Base-by-base conservation (phyloP, 2,797 vertebrate genomes). In the Bufotes viridis region DNA sequence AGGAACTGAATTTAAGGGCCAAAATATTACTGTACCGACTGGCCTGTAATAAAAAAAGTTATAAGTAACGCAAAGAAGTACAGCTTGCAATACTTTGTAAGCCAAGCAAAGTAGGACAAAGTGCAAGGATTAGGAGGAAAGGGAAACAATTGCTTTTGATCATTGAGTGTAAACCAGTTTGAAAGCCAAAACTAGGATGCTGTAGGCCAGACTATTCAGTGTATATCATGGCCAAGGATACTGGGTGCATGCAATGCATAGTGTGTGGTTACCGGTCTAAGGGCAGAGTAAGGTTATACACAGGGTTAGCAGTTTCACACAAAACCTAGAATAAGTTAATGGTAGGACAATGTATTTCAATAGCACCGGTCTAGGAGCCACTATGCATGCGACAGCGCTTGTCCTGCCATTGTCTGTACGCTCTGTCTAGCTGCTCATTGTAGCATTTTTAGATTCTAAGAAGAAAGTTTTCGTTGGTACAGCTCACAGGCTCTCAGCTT, bases 291-390 rank as follows among this genome's bases (percentile, higher is more conserved):
- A 1, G 15, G 29, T 20, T 81, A 22, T 63, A 81, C 9, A 60
- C 17, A 57, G 10, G 78, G 53, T 80, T 80, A 80, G 78, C 17
- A 58, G 24, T 29, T 20, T 60, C 13, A 80, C 1, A 81, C 9
- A 82, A 18, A 60, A 24, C 22, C 69, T 57, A 84, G 22, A 84
- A 84, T 84, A 75, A 74, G 18, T 84, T 57, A 83, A 22, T 72
- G 18, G 53, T n/a, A n/a, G 70, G 26, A 26, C 49, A 69, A 67
- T 82, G 49, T 5, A 22, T 22, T 58, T 84, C 24, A 74, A 18
- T 67, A 82, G 86, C 86, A 87, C 86, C 80, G 26, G 22, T 34
- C 60, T 65, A 63, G 8, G 13, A 18, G 78, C 57, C 75, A 82
- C 75, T 81, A 80, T 65, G 58, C 81, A 89, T 70, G 49, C 0